phyloP scores from a whole-genome alignment of 2,113 vertebrate species.

The Oreotrochilus melanogaster region DNA sequence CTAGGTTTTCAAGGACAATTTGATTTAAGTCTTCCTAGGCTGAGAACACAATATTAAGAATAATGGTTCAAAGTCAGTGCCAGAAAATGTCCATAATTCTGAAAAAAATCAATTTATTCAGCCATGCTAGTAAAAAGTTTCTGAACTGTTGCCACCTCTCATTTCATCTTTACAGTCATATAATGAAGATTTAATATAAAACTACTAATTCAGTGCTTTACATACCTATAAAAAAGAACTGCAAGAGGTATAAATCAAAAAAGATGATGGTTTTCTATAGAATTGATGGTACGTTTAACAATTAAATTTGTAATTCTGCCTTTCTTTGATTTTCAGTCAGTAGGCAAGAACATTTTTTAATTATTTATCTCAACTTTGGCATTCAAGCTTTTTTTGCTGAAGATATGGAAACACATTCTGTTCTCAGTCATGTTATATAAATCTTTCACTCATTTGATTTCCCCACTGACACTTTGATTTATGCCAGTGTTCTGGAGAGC shows the following conservation, averaged over 20 bases:
- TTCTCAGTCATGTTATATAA: background rate
- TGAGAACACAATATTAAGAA: background rate
- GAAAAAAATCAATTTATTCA: background rate
- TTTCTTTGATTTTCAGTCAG: background rate
- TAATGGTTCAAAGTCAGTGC: background rate
- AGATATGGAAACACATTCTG: background rate
- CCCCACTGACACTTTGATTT: background rate
- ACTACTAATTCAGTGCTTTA: background rate
- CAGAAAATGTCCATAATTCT: background rate
- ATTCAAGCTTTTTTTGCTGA: background rate
- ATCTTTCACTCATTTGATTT: background rate
- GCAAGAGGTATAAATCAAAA: background rate
- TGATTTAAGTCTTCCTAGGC: background rate
- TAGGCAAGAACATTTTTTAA: background rate
- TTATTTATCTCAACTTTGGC: background rate
- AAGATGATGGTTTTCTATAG: background rate
- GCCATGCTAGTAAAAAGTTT: background rate
- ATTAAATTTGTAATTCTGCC: background rate
- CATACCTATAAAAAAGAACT: background rate
- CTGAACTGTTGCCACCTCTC: background rate
- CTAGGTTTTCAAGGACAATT: background rate
- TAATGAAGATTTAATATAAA: background rate
- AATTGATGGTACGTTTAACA: background rate
- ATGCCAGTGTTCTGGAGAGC: background rate
- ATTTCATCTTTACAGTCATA: background rate